Evolutionary conservation across 2,888 invertebrate species (phyloP), one percentile per base, ranked within the genome.

Genomic region (Cotesia congregata): DNA sequence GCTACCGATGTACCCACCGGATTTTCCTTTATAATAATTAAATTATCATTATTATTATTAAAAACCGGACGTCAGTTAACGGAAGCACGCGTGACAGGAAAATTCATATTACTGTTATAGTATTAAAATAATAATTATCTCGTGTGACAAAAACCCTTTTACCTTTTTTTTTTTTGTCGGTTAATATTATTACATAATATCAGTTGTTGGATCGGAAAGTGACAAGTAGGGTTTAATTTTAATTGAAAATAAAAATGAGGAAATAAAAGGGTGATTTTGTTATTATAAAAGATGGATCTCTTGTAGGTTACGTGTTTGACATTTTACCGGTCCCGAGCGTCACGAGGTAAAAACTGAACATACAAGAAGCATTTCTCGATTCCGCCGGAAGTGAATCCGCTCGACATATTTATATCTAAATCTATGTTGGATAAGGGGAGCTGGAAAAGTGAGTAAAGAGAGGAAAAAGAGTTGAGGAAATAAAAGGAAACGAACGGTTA

Each of bases 311-410:
- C 65, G 38, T 38, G 65, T 65, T 12, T 65, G 20, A 30, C 5
- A 38, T 30, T 50, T 50, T 40, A n/a, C 40, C 15, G 40, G 3
- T 4, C 12, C 50, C 3, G 50, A 50, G 50, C 12, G 12, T 5
- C 15, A 12, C 41, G 30, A 30, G 30, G 30, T 30, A 30, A 30
- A 30, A 30, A 59, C 30, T 6, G 59, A 40, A 67, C 30, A 67
- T 38, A 67, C 39, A 76, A 15, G 72, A 70, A 74, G 77, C 74
- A 74, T 77, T 65, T 69, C 64, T 79, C 77, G 70, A 81, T 84
- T 84, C 83, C 83, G 82, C 78, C 82, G 84, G 84, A 83, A 83
- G 83, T 81, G 82, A 84, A 83, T 82, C 50, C 12, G 81, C 80
- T 77, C 80, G 74, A 78, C 78, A 30, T 30, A 30, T 30, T 30